A percentile compares a stretch with the other conserved stretches of the same genome.
phyloP scores from a whole-genome alignment of 1,140 invertebrate genomes.

The Sycophaga agraensis region DNA sequence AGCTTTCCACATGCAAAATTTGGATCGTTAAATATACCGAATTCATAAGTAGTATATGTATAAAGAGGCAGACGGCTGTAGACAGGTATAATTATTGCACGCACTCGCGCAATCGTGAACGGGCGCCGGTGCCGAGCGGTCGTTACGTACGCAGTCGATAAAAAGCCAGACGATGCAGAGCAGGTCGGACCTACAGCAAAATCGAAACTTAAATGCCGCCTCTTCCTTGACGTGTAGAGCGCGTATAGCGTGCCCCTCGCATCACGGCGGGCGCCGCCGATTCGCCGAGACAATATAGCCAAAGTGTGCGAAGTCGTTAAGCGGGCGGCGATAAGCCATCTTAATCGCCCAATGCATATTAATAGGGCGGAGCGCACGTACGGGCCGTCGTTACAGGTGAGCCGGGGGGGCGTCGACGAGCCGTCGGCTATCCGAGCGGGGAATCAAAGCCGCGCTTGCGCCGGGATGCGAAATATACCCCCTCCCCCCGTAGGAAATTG shows the following conservation, averaged over 20 bases:
- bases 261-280: no score
- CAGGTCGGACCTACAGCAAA: no score
- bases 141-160: no score
- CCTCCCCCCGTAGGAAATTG: conserved; percentile 43
- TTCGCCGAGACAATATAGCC: conserved; percentile 2
- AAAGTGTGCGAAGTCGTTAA: conserved; percentile 16
- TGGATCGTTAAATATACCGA: no score
- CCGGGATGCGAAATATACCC: conserved; percentile 31
- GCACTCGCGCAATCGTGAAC: no score
- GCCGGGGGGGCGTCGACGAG: background rate
- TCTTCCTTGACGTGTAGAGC: conserved; percentile 16
- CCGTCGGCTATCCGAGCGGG: conserved; percentile 10
- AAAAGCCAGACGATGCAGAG: no score
- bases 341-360: conserved; percentile 26
- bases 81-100: no score
- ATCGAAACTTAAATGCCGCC: conserved; percentile 28
- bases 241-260: background rate
- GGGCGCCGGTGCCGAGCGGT: no score
- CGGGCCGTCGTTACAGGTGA: background rate
- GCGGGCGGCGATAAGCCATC: conserved; percentile 7
- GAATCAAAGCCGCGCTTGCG: conserved; percentile 15
- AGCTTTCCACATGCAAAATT: no score
- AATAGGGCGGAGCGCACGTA: background rate
- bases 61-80: no score
- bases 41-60: no score